Evolutionary conservation across 2,888 invertebrate species (phyloP), one percentile per base, ranked within the genome.

Genomic region (Augiades crinisus): DNA sequence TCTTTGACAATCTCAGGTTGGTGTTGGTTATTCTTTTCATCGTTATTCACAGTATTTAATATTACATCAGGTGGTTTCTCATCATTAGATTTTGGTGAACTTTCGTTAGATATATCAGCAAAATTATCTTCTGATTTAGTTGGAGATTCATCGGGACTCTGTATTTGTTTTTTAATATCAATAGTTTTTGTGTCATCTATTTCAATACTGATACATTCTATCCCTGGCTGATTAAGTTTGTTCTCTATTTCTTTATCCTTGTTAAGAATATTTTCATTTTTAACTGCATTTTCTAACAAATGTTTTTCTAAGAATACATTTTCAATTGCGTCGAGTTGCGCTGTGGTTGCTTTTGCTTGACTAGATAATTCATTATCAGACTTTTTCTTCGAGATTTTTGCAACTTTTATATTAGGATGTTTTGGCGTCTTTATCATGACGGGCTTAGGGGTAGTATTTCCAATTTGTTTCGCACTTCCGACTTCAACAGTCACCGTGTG

Each of bases 251-350:
- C 80, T 33, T 64, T 67, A 33, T 83, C 81, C 54, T 70, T 55
- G 60, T 88, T 88, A 1, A 83, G 52, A 45, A 75, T 59, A 58
- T 87, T 87, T 8, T 83, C 81, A 63, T 86, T 83, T 47, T 78
- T 81, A 19, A 63, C 72, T 55, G 68, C 64, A 60, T 72, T 83
- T 46, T 75, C 75, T 33, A 66, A 57, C 2, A 82, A 45, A 40
- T 87, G 75, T 53, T 77, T 80, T 0, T 64, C 62, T 49, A 89
- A 70, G 56, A 81, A 84, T 41, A 81, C 77, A 52, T 74, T 81
- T 67, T 90, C 90, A 78, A 89, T 83, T 6, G 69, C 78, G 53
- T 87, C 77, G 49, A 88, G 58, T 59, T 81, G 78, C 27, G 73
- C 65, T 38, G 72, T 77, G 14, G 82, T 83, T 5, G 72, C 67